phyloP scores from a whole-genome alignment of 2,113 vertebrate species.

The Zeus faber region DNA sequence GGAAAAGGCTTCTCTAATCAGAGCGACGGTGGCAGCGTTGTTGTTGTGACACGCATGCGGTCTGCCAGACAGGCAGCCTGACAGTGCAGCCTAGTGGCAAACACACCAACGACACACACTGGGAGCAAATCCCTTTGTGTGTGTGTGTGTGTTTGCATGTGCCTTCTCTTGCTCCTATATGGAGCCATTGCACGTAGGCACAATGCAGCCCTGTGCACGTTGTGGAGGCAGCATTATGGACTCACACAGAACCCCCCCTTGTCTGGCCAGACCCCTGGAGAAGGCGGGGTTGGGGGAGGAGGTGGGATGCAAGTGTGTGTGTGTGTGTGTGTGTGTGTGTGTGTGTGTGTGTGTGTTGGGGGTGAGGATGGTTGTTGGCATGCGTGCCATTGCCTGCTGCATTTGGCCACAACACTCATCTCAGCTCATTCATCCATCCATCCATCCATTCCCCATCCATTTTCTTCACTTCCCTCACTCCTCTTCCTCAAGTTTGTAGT shows the following conservation, averaged over 20 bases:
- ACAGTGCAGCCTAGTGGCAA: constrained; percentile 67
- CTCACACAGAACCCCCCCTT: constrained; percentile 54
- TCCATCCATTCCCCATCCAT: neutral
- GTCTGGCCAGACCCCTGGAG: constrained; percentile 42
- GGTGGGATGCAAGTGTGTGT: neutral
- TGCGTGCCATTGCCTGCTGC: constrained; percentile 28
- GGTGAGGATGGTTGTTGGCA: no score
- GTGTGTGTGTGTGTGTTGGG: constrained; percentile 3
- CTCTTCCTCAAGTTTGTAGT: no score
- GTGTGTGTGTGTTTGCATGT: constrained; percentile 8
- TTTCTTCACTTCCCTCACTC: neutral
- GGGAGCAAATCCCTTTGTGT: constrained; percentile 23
- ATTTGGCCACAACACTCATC: constrained; percentile 46
- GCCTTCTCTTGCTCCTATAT: constrained; percentile 11
- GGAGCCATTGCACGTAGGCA: constrained; percentile 37
- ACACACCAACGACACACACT: constrained; percentile 49
- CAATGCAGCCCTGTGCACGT: constrained; percentile 51
- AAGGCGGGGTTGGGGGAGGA: constrained; percentile 8
- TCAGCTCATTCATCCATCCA: constrained; percentile 18
- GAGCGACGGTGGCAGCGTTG: constrained; percentile 43
- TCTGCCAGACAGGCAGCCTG: constrained; percentile 47
- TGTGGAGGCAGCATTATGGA: constrained; percentile 50
- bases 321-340: neutral
- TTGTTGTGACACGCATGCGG: neutral
- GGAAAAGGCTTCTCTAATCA: constrained; percentile 20